Percentiles rank a stretch among this genome's conserved stretches.
Conservation (phyloP, 2,888 invertebrate genomes). For the Hirtodrosophila cameraria region DNA sequence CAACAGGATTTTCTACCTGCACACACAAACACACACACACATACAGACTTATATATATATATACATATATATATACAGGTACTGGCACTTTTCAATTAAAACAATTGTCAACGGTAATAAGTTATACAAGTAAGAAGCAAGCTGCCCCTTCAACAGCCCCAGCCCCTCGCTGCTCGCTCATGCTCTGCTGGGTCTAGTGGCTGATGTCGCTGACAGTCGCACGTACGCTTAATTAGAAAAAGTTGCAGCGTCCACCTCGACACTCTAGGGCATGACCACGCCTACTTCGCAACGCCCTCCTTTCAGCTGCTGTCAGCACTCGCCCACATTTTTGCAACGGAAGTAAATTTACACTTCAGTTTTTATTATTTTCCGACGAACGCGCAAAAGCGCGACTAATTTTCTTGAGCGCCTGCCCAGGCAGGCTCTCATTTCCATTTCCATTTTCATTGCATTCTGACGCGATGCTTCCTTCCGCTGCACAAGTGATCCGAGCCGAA, state of each 20-base stretch:
- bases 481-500: constrained; percentile 32
- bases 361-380: constrained; percentile 74
- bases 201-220: constrained; percentile 69
- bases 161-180: background rate
- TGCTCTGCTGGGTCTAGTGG: constrained; percentile 11
- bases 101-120: constrained; percentile 75
- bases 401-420: constrained; percentile 55
- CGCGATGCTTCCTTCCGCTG: constrained; percentile 21
- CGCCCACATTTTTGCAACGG: constrained; percentile 64
- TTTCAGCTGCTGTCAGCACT: constrained; percentile 51
- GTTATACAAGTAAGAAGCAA: constrained; percentile 59
- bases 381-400: constrained; percentile 70
- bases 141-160: constrained; percentile 4
- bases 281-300: constrained; percentile 2
- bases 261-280: constrained; percentile 25
- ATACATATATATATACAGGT: background rate
- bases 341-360: constrained; percentile 77
- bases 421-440: constrained; percentile 25
- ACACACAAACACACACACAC: constrained; percentile 3
- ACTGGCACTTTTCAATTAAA: constrained; percentile 70
- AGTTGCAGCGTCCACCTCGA: constrained; percentile 54
- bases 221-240: constrained; percentile 79
- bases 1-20: constrained; percentile 17
- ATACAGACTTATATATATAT: background rate
- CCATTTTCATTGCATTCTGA: constrained; percentile 26